phyloP scores from a whole-genome alignment of 2,797 vertebrate species.

The Lepus oiostolus region DNA sequence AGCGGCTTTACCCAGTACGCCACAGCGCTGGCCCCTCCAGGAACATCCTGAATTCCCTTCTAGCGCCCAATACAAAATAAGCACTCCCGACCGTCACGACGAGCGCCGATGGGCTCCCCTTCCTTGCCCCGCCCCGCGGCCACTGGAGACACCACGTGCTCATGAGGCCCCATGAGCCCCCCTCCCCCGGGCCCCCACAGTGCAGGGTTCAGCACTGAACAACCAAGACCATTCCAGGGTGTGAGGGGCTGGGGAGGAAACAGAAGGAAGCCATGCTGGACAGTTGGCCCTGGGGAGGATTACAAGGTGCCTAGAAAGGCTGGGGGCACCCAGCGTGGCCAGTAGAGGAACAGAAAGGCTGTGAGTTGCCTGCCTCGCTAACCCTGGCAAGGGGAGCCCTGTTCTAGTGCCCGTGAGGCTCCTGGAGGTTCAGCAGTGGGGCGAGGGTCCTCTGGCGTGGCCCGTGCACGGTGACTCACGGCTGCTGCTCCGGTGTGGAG shows the following conservation, averaged over 20 bases:
- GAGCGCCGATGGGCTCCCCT: no score
- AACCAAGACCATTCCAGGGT: background rate
- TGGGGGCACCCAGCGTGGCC: background rate
- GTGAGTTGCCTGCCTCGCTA: background rate
- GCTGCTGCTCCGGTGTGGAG: no score
- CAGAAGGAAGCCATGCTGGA: background rate
- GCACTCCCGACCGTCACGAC: background rate
- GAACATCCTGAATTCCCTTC: no score
- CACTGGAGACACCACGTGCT: no score
- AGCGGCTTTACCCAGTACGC: no score
- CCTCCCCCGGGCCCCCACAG: background rate
- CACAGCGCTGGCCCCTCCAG: no score
- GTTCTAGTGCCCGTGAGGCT: background rate
- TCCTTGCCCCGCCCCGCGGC: background rate
- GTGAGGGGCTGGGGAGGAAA: background rate
- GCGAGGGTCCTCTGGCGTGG: background rate
- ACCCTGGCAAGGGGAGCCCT: background rate
- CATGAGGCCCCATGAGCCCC: background rate
- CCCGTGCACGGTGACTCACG: rapidly evolving
- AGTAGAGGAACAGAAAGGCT: background rate
- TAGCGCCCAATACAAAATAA: background rate
- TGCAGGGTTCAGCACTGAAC: background rate
- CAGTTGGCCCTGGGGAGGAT: background rate
- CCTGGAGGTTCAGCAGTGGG: background rate
- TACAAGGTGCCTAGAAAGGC: background rate